phyloP scores from a whole-genome alignment of 2,113 vertebrate species.

The human region DNA sequence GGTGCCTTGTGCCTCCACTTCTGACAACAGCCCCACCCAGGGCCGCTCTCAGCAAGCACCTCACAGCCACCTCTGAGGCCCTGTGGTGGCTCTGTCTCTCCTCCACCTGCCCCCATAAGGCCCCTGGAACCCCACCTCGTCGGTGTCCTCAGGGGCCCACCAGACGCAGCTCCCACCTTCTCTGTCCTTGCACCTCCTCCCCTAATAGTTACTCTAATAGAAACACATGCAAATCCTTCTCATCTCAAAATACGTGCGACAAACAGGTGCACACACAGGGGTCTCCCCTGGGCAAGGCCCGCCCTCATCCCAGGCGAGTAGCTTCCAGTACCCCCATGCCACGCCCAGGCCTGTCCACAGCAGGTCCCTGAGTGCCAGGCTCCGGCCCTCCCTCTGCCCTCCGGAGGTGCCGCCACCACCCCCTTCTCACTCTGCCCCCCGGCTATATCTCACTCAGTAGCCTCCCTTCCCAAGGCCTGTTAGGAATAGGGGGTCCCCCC shows the following conservation, averaged over 20 bases:
- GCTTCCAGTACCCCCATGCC: neutral
- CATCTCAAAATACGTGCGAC: neutral
- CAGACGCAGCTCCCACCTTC: too few relatives aligned
- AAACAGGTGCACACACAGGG: neutral
- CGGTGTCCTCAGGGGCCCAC: neutral
- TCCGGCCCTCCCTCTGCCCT: neutral
- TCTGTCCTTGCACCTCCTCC: neutral
- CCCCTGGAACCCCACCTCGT: too few relatives aligned
- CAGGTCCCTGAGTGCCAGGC: accelerated
- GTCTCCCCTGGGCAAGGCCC: neutral
- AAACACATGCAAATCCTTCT: accelerated
- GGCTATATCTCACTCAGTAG: neutral
- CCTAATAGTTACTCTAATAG: too few relatives aligned
- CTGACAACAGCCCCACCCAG: neutral
- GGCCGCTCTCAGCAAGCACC: neutral
- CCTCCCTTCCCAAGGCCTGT: accelerated
- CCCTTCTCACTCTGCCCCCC: accelerated
- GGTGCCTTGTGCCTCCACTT: neutral
- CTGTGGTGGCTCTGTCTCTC: neutral
- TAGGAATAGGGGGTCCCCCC: neutral
- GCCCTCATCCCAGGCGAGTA: accelerated
- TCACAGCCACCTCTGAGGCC: neutral
- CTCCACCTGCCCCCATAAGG: neutral
- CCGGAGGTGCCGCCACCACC: accelerated
- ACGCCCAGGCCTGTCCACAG: too few relatives aligned